Base-by-base conservation (phyloP, 2,797 vertebrate species). In the Alca torda region DNA sequence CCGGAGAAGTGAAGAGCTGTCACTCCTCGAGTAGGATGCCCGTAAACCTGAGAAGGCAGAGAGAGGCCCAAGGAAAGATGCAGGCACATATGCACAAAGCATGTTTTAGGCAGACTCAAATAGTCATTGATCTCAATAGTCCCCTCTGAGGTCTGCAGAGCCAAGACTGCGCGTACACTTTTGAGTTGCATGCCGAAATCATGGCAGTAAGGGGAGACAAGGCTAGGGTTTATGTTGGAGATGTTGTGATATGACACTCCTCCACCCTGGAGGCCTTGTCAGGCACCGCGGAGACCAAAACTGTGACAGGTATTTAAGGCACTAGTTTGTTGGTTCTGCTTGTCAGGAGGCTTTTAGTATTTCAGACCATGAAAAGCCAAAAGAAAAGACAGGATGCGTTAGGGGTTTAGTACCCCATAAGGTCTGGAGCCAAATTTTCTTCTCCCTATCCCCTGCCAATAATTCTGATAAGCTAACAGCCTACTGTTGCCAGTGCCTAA, bases 41-140 rank as follows among this genome's bases (percentile, higher is more conserved):
- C 16, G 72, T 67, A 53, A 77, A 72, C n/a, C n/a, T 73, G 25
- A 37, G 23, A 43, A 1, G 4, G 35, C 46, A 76, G 37, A 75
- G 6, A 30, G 41, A 82, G 6, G 28, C 26, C 50, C 39, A 30
- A 65, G n/a, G 68, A 60, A 37, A 43, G 17, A 59, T 46, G 13
- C 28, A 56, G 0, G 0, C 35, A 46, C 2, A 0, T n/a, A 54
- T 1, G 9, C 45, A 68, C 15, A 54, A 13, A 20, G 14, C 4
- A 65, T 28, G 31, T 64, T 72, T 89, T 16, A 51, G 43, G 14
- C 9, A 72, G 24, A 46, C 30, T 51, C 16, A 41, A 33, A 23
- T 6, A 76, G 20, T 4, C 17, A 28, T 9, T 45, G 21, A 51
- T 76, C n/a, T 48, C 67, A 60, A 2, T 5, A 73, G 51, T 41